phyloP scores from a whole-genome alignment of 2,888 invertebrate genomes.

The Oconnorella tubifera region DNA sequence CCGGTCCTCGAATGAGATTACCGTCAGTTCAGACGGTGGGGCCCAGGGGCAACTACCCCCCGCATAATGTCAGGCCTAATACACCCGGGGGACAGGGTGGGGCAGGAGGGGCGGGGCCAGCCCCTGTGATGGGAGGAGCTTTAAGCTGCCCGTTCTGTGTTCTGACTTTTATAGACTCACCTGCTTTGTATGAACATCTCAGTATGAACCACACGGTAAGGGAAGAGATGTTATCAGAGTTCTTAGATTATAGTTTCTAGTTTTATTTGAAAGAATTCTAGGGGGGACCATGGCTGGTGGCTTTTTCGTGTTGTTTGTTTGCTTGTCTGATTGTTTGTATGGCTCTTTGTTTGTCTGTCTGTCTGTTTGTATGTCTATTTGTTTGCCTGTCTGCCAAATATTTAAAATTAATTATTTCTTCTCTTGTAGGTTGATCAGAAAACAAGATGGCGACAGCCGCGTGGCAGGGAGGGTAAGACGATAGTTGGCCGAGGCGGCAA shows the following conservation, averaged over 20 bases:
- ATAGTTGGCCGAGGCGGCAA: conserved; percentile 17
- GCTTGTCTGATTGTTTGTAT: too few species aligned
- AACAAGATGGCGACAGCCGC: conserved; percentile 25
- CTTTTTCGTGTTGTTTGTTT: too few species aligned
- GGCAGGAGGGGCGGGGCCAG: background rate
- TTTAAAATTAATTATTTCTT: background rate
- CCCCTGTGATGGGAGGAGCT: conserved; percentile 2
- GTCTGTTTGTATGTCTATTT: background rate
- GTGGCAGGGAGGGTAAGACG: conserved; percentile 34
- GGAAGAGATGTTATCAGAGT: background rate
- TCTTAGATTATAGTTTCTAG: background rate
- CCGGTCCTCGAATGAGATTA: conserved; percentile 23
- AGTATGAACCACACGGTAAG: conserved; percentile 17
- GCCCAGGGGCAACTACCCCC: background rate
- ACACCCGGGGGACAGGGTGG: background rate
- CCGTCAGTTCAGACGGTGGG: conserved; percentile 9
- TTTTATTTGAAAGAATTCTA: background rate
- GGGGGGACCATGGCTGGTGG: too few species aligned
- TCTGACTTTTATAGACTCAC: conserved; percentile 31
- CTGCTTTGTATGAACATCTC: conserved; percentile 34
- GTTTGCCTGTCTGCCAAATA: background rate
- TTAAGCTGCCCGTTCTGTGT: conserved; percentile 35
- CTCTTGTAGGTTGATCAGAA: conserved; percentile 15
- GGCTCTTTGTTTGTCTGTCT: too few species aligned
- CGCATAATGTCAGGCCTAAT: background rate